Conservation (phyloP, 2,797 vertebrate genomes). For the Urophycis tenuis region DNA sequence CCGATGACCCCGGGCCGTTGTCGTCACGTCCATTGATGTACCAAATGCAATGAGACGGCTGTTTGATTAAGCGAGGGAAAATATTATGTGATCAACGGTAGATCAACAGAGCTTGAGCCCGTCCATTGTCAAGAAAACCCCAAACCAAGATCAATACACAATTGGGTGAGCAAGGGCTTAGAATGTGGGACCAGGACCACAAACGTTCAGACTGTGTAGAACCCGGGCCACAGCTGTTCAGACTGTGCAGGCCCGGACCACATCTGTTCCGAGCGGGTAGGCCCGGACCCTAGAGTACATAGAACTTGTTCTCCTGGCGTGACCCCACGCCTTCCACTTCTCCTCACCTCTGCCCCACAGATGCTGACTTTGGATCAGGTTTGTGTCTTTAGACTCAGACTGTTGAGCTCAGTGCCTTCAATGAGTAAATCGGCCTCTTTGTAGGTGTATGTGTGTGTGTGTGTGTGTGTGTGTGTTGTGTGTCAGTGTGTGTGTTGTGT, state of each 20-base stretch:
- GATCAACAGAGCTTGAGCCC: background rate
- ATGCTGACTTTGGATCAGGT: slow-evolving; percentile 10
- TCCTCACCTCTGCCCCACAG: background rate
- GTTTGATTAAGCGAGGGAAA: background rate
- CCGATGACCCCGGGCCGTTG: background rate
- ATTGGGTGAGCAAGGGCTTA: background rate
- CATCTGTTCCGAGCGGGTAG: background rate
- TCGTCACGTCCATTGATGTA: background rate
- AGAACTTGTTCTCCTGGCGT: background rate
- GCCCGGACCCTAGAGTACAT: background rate
- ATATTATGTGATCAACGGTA: background rate
- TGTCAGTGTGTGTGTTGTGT: slow-evolving; percentile 3
- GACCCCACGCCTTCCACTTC: slow-evolving; percentile 32
- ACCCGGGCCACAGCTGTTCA: background rate
- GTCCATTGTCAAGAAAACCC: background rate
- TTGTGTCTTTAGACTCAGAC: background rate
- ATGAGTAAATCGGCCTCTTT: slow-evolving; percentile 1
- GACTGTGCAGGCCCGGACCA: background rate
- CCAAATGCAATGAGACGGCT: background rate
- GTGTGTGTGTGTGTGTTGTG: slow-evolving; percentile 1
- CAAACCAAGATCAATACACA: background rate
- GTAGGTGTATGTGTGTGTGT: slow-evolving; percentile 12
- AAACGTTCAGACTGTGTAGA: background rate
- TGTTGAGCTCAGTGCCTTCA: background rate
- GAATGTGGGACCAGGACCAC: background rate